phyloP scores from a whole-genome alignment of 1,140 invertebrate genomes.

The Piezodorus guildinii region DNA sequence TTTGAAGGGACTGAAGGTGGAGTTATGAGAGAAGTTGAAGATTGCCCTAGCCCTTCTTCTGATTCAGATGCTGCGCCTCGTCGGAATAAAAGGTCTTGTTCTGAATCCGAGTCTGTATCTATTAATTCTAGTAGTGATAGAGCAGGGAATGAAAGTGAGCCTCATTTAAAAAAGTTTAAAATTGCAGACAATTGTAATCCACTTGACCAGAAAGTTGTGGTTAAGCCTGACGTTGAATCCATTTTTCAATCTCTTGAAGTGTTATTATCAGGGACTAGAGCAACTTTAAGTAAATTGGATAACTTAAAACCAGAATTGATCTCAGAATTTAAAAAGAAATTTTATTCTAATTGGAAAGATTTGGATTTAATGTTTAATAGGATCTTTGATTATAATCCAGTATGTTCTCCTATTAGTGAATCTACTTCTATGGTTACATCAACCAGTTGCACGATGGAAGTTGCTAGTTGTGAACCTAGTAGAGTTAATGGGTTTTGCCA shows the following conservation, averaged over 20 bases:
- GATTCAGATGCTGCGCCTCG: neutral
- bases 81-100: neutral
- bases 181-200: neutral
- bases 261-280: neutral
- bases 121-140: neutral
- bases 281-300: neutral
- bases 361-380: conserved; percentile 4
- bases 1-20: conserved; percentile 5
- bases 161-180: neutral
- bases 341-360: conserved; percentile 2
- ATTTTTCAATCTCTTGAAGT: neutral
- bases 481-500: conserved; percentile 9
- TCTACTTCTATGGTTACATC: neutral
- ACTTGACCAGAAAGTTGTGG: neutral
- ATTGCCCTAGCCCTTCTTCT: conserved; percentile 4
- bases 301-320: neutral
- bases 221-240: neutral
- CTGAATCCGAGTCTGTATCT: neutral
- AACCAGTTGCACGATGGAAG: neutral
- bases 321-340: neutral
- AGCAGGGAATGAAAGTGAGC: neutral
- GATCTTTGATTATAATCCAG: conserved; percentile 2
- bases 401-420: conserved; percentile 2
- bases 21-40: conserved; percentile 2
- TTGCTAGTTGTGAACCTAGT: neutral